These are phyloP conservation scores for Metridium senile DNA, from an alignment of 92 coral and sea anemone species.

Conservation along the genomic window DNA sequence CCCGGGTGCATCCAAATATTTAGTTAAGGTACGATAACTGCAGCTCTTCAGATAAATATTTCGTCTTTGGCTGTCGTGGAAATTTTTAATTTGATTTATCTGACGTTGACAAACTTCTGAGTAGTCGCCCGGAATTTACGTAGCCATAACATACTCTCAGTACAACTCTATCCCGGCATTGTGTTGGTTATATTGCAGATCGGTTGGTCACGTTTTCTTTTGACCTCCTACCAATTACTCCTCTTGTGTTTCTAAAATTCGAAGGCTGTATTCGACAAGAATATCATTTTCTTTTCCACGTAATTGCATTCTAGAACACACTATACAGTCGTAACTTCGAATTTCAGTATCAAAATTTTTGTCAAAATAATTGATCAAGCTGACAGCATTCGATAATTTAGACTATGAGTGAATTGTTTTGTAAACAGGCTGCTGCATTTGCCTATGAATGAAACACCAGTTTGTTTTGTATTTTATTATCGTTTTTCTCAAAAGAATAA, in stretches of 20 bases:
- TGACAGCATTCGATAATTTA: constrained; percentile 1
- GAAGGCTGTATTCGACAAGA: background rate
- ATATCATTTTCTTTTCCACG: background rate
- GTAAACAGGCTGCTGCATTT: background rate
- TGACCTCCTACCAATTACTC: background rate
- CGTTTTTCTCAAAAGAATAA: background rate
- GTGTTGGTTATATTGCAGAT: background rate
- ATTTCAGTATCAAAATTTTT: background rate
- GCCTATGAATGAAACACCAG: constrained; percentile 1
- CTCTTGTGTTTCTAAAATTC: background rate
- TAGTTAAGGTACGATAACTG: background rate
- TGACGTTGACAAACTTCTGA: background rate
- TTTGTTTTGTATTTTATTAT: background rate
- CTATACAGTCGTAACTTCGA: background rate
- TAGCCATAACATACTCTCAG: background rate
- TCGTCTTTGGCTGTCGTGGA: background rate
- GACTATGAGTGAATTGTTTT: background rate
- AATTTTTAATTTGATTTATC: background rate
- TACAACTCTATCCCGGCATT: background rate
- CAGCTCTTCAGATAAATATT: background rate
- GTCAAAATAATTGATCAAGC: background rate
- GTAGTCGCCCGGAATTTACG: constrained; percentile 1
- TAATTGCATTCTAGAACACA: background rate
- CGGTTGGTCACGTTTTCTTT: constrained; percentile 1
- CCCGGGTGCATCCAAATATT: background rate